A percentile compares a stretch with the other conserved stretches of the same genome.
Conservation (phyloP, 2,797 vertebrate genomes). For the Schizopygopsis pylzovi region DNA sequence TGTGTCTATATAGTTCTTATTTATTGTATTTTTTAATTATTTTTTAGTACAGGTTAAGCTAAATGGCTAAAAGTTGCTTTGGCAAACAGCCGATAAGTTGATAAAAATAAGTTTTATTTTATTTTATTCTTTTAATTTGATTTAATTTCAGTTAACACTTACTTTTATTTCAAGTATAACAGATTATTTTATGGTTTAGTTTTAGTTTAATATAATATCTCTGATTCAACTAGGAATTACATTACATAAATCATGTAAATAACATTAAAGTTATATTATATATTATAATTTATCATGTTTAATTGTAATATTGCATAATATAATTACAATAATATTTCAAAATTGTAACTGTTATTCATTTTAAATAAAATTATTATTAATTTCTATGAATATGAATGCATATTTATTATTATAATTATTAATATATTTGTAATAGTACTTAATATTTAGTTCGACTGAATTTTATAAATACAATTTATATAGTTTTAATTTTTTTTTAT, state of each 20-base stretch:
- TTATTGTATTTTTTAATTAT: too few species aligned
- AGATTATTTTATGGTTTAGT: too few species aligned
- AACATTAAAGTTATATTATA: neutral
- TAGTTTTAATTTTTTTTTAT: too few species aligned
- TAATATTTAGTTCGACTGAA: neutral
- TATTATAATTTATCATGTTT: neutral
- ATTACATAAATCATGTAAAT: neutral
- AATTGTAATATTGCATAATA: neutral
- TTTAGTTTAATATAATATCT: neutral
- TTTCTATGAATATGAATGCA: neutral
- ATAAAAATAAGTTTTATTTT: too few species aligned
- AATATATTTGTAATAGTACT: neutral
- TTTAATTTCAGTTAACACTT: neutral
- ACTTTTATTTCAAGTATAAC: too few species aligned
- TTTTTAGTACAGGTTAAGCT: too few species aligned
- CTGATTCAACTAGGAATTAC: neutral
- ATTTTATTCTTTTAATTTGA: too few species aligned
- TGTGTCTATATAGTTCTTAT: neutral
- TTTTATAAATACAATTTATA: too few species aligned
- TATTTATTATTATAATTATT: neutral
- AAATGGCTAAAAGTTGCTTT: too few species aligned
- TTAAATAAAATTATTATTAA: neutral
- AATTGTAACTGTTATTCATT: too few species aligned
- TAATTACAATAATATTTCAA: neutral
- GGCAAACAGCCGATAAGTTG: too few species aligned